A percentile compares a stretch with the other conserved stretches of the same genome.
Conservation (phyloP, 2,113 vertebrate genomes). For the Emydura subglobosa region DNA sequence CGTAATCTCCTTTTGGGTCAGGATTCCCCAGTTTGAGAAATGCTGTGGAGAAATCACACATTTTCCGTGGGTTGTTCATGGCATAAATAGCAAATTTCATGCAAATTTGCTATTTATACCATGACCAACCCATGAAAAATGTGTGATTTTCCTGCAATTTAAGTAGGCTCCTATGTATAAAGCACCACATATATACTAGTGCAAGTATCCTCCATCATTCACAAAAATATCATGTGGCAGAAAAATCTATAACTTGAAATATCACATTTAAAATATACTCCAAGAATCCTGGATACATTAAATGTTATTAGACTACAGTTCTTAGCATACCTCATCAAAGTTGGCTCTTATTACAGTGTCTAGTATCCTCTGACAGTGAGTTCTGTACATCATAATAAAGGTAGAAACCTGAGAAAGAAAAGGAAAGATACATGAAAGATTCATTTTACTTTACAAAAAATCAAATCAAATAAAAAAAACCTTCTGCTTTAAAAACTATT, state of each 20-base stretch:
- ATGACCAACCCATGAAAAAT: too few relatives aligned
- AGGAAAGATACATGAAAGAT: constrained; percentile 39
- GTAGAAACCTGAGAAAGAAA: constrained; percentile 90
- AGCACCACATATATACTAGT: not conserved
- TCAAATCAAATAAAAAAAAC: not conserved
- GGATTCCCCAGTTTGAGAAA: too few relatives aligned
- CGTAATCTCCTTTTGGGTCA: too few relatives aligned
- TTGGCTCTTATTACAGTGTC: constrained; percentile 99
- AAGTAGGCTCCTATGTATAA: not conserved
- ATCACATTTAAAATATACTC: not conserved
- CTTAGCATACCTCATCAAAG: constrained; percentile 93
- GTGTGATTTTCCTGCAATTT: too few relatives aligned
- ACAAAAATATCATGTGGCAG: not conserved
- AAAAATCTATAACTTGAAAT: not conserved
- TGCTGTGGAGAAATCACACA: too few relatives aligned
- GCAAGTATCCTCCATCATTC: not conserved
- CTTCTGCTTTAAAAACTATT: constrained; percentile 30
- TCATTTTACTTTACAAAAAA: not conserved
- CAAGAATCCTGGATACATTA: not conserved
- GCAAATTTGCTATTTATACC: too few relatives aligned
- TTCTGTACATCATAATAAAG: constrained; percentile 99
- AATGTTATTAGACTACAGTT: constrained; percentile 1
- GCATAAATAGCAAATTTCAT: too few relatives aligned
- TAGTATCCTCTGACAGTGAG: constrained; percentile 99
- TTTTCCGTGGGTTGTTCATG: too few relatives aligned